Conservation (phyloP, 2,797 vertebrate genomes). For the Huso huso region DNA sequence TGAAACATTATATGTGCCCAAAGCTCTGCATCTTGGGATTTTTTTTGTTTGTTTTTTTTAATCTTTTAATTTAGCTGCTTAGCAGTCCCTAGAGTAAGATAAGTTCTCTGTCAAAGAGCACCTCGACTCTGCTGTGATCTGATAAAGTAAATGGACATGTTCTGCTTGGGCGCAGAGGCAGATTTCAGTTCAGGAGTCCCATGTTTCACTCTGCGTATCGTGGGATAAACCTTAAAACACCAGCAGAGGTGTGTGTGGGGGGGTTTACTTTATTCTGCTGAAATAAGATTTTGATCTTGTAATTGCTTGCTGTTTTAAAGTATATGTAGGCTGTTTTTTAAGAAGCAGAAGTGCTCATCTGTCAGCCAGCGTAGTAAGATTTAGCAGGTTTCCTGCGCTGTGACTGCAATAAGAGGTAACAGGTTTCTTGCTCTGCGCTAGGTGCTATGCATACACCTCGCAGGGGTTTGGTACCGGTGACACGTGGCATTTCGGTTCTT, state of each 20-base stretch:
- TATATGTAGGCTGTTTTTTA: too few relatives aligned
- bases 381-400: too few relatives aligned
- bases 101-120: slow-evolving; percentile 4
- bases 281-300: neutral
- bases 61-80: slow-evolving; percentile 7
- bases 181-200: neutral
- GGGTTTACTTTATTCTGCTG: too few relatives aligned
- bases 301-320: neutral
- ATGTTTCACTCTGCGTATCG: neutral
- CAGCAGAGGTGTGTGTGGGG: too few relatives aligned
- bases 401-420: too few relatives aligned
- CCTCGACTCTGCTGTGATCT: neutral
- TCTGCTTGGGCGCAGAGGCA: neutral
- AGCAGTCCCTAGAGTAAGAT: neutral
- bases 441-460: too few relatives aligned
- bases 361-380: too few relatives aligned
- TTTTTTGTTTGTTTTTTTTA: slow-evolving; percentile 3
- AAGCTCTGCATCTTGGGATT: neutral
- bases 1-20: slow-evolving; percentile 12
- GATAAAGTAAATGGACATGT: slow-evolving; percentile 8
- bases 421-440: too few relatives aligned
- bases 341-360: too few relatives aligned
- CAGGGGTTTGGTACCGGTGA: too few relatives aligned
- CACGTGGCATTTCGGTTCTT: too few relatives aligned
- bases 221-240: neutral